Conservation (phyloP, 1,140 invertebrate genomes). For the Drosophila pallidifrons region DNA sequence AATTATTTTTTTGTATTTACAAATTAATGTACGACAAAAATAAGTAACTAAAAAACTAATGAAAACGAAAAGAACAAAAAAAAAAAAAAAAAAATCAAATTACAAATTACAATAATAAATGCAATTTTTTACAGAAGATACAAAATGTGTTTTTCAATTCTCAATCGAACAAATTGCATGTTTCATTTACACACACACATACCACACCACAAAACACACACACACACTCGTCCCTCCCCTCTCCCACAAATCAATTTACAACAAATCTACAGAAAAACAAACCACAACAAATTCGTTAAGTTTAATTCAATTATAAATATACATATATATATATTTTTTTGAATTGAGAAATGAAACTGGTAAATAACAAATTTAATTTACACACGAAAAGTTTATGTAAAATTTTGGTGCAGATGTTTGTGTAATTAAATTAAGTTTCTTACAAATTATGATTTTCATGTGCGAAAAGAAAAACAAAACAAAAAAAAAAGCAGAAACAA, state of each 20-base stretch:
- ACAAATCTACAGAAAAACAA: constrained; percentile 10
- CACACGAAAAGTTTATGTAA: constrained; percentile 48
- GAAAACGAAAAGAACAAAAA: constrained; percentile 32
- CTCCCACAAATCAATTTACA: neutral
- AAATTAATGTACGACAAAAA: constrained; percentile 38
- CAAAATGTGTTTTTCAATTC: constrained; percentile 75
- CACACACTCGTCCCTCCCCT: neutral
- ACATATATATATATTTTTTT: neutral
- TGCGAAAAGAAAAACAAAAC: constrained; percentile 4
- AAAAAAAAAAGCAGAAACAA: neutral
- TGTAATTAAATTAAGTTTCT: constrained; percentile 64
- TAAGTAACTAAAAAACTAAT: constrained; percentile 56
- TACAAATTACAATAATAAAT: constrained; percentile 68
- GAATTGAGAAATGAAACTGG: constrained; percentile 40
- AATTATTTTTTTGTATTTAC: constrained; percentile 33
- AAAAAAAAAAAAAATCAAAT: constrained; percentile 19
- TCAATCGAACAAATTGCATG: constrained; percentile 44
- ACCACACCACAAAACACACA: constrained; percentile 13
- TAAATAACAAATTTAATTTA: constrained; percentile 72
- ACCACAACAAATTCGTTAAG: constrained; percentile 29
- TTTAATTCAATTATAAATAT: constrained; percentile 38
- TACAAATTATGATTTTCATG: constrained; percentile 16
- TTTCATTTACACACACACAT: constrained; percentile 23
- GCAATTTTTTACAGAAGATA: constrained; percentile 71
- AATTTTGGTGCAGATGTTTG: constrained; percentile 67